These are phyloP conservation scores for Pedetes capensis DNA, from an alignment of 2,113 vertebrate genomes.

Conservation along the genomic window DNA sequence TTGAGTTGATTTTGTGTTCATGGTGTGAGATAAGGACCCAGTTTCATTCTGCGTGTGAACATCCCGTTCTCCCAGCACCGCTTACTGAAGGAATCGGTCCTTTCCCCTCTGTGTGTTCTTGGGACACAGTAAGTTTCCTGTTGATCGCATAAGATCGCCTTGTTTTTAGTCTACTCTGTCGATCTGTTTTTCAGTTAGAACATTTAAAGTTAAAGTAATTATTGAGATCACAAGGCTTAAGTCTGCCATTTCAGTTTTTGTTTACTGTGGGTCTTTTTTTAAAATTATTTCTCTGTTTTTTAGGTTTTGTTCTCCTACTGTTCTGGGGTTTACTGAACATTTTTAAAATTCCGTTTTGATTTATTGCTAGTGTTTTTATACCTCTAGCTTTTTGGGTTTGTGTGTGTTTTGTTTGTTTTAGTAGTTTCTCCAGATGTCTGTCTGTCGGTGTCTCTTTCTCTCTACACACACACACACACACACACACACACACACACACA, in stretches of 20 bases:
- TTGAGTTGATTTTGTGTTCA: neutral
- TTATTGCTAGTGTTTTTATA: neutral
- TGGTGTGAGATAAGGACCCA: neutral
- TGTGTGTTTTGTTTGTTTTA: neutral
- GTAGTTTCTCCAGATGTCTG: neutral
- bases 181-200: neutral
- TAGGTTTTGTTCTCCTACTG: neutral
- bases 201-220: neutral
- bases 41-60: neutral
- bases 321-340: neutral
- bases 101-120: neutral
- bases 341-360: neutral
- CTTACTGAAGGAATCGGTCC: neutral
- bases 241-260: neutral
- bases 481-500: no score
- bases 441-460: neutral
- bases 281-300: neutral
- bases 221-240: neutral
- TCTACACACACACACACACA: no score
- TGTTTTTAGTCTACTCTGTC: neutral
- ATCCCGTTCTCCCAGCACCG: neutral
- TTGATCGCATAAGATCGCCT: neutral
- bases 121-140: neutral
- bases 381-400: neutral
- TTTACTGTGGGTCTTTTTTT: no score